Evolutionary conservation across 2,888 invertebrate genomes (phyloP), one percentile per base, ranked within the genome.

Genomic region (Mayetiola destructor): DNA sequence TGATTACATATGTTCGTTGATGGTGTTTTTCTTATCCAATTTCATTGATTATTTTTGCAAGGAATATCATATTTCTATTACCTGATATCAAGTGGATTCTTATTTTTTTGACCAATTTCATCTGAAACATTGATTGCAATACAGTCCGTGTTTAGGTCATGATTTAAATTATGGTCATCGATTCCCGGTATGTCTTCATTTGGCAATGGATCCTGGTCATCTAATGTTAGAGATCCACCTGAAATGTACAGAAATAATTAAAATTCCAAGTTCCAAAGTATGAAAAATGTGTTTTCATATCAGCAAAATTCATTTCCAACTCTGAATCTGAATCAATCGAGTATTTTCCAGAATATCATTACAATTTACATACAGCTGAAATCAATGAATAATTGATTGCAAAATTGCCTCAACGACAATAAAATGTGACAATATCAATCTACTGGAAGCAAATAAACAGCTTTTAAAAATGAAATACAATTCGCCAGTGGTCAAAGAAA

Each of bases 51-150:
- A n/a, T n/a, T n/a, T n/a, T n/a, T n/a, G n/a, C n/a, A n/a, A n/a
- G n/a, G n/a, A n/a, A n/a, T n/a, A n/a, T n/a, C n/a, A n/a, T n/a
- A n/a, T n/a, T n/a, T 18, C 39, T 40, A n/a, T n/a, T 55, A 55
- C 55, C 23, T 37, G 30, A 30, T 32, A 5, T 12, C 18, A 32
- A 20, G 18, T 10, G 21, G 55, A 14, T 2, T 14, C 27, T 55
- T 55, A n/a, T 27, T 14, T 37, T 36, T 65, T 63, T 71, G 68
- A 2, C 71, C 72, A 63, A 65, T 62, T 64, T 73, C 72, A 61
- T 71, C 72, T 57, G 69, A 71, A 60, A 72, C 66, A 65, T 69
- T 72, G 57, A 72, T 72, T 56, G 67, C 67, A 58, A 72, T 67
- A 35, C 55, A 59, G 56, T 63, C 61, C n/a, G 42, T 57, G 27